A percentile compares a stretch with the other conserved stretches of the same genome.
Evolutionary conservation across 2,888 invertebrate genomes (phyloP).

Genomic region (Anoplius nigerrimus): DNA sequence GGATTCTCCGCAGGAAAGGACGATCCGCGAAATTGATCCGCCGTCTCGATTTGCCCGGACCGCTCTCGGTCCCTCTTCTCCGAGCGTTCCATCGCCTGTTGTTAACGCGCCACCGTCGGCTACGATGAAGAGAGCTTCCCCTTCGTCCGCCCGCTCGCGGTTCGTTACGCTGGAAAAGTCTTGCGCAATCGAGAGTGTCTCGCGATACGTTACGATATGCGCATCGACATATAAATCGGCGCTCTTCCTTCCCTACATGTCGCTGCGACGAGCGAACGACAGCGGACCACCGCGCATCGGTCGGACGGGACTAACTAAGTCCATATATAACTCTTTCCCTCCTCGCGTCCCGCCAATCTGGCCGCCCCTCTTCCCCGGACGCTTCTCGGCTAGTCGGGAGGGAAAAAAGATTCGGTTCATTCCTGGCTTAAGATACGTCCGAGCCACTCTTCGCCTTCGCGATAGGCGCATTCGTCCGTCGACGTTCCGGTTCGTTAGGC

Average conservation of each 20-base stretch:
- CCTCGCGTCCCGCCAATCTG: neutral
- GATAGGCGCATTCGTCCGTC: too few species aligned
- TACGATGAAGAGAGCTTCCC: conserved; percentile 30
- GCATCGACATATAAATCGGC: conserved; percentile 42
- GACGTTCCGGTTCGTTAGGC: too few species aligned
- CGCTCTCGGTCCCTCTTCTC: neutral
- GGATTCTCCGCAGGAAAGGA: conserved; percentile 29
- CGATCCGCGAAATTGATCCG: conserved; percentile 35
- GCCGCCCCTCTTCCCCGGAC: neutral
- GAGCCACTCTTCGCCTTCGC: too few species aligned
- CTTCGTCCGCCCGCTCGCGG: conserved; percentile 20
- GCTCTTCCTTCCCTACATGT: conserved; percentile 25
- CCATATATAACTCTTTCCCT: conserved; percentile 2
- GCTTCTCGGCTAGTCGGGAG: too few species aligned
- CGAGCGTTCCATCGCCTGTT: conserved; percentile 29
- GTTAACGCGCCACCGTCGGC: conserved; percentile 29
- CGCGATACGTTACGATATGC: conserved; percentile 25
- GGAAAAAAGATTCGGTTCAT: too few species aligned
- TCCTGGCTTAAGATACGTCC: too few species aligned
- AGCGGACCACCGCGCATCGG: too few species aligned
- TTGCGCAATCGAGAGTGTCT: conserved; percentile 42
- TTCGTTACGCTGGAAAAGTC: conserved; percentile 41
- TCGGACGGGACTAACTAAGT: neutral
- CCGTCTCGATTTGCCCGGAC: conserved; percentile 40
- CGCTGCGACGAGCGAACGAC: conserved; percentile 4